Base-by-base conservation (phyloP, 2,113 vertebrate genomes). In the Salvator merianae region DNA sequence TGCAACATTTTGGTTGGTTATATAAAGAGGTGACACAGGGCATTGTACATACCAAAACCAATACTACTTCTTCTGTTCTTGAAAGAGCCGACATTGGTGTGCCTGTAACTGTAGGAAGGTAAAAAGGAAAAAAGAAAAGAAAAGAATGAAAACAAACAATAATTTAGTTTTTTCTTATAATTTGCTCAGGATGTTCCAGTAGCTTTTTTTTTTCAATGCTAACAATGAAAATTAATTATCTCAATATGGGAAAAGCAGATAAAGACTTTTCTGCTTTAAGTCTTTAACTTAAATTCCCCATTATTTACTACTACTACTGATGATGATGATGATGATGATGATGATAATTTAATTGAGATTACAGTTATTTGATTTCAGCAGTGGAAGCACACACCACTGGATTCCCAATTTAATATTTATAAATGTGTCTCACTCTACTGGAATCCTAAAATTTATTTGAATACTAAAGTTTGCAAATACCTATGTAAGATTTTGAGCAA, bases 41-140 rank as follows among this genome's bases (percentile, higher is more conserved):
- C 78, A 87, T 79, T 77, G 53, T 86, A 84, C 32, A 89, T 38
- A 92, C 34, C 32, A 77, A 83, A 90, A 88, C 71, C 2, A 81
- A 80, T n/a, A 82, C 50, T 79, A 84, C 10, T 84, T 89, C 63
- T 86, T 85, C 77, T 85, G 85, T 87, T 59, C 75, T 84, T 88
- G 5, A 40, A 83, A 87, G 81, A 74, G 75, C 34, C 28, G 43
- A n/a, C 32, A 68, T 87, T 87, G 74, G 16, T 30, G 80, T 9
- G 2, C 73, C 89, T 94, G 87, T 47, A 84, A 36, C 88, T 40
- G 79, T 10, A 74, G 81, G 81, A 70, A 50, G 85, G 9, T 74
- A 78, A n/a, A 16, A 73, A 88, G 18, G 88, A 18, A 77, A 75
- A 81, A 87, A 76, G 71, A 18, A 86, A 34, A 79, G 89, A 78